Conservation (phyloP, 2,113 vertebrate species). For the Podiceps cristatus region DNA sequence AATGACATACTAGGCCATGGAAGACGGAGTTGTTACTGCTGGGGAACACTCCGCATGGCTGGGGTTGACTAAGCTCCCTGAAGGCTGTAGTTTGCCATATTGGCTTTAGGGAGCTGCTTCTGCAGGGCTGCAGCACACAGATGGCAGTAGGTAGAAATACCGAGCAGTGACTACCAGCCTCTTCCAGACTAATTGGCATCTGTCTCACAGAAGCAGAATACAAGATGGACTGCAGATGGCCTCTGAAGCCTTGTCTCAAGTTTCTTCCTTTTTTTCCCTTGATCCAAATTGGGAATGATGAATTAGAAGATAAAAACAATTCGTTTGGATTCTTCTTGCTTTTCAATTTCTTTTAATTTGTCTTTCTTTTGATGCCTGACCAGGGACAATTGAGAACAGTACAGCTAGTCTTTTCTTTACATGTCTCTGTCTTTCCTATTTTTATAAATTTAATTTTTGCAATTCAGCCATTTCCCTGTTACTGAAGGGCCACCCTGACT, state of each 20-base stretch:
- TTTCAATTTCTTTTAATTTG: slow-evolving; percentile 64
- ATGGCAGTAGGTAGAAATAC: background rate
- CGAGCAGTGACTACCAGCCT: background rate
- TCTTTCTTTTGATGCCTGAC: slow-evolving; percentile 59
- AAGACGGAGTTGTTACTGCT: rapidly evolving
- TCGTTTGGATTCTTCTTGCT: slow-evolving; percentile 27
- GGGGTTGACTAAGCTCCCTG: background rate
- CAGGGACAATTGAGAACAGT: slow-evolving; percentile 58
- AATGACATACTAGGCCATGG: rapidly evolving
- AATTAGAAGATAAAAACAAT: slow-evolving; percentile 59
- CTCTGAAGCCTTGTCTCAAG: slow-evolving; percentile 56
- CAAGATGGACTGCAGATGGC: slow-evolving; percentile 63
- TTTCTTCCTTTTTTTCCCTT: slow-evolving; percentile 46
- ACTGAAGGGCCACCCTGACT: slow-evolving; percentile 40
- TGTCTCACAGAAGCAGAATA: slow-evolving; percentile 51
- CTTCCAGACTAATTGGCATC: slow-evolving; percentile 50
- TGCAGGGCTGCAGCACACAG: background rate
- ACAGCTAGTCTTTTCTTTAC: slow-evolving; percentile 23
- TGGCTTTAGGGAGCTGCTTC: background rate
- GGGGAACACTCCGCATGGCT: rapidly evolving
- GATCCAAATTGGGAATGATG: slow-evolving; percentile 56
- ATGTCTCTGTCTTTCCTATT: slow-evolving; percentile 13
- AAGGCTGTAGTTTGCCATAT: background rate
- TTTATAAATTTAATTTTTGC: slow-evolving; percentile 56
- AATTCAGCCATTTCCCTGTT: slow-evolving; percentile 35